Percentiles rank a stretch among this genome's conserved stretches.
These are phyloP conservation scores for Mesochorus sp. DNA, from an alignment of 2,888 invertebrate species.

Conservation along the genomic window DNA sequence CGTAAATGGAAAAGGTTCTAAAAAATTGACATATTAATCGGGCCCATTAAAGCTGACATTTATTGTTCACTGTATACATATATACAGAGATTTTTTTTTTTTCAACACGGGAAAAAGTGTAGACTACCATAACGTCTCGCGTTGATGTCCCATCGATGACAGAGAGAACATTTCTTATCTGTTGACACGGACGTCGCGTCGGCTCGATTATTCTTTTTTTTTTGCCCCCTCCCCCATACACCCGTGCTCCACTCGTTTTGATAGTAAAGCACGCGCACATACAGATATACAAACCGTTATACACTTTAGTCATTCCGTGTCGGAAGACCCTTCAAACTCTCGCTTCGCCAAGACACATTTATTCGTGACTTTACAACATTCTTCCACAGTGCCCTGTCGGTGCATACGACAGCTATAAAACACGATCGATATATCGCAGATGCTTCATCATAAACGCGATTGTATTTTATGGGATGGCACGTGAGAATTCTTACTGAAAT, in stretches of 20 bases:
- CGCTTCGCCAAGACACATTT: constrained; percentile 27
- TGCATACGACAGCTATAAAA: constrained; percentile 46
- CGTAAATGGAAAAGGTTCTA: too few relatives aligned
- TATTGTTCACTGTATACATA: neutral
- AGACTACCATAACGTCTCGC: neutral
- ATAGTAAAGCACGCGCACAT: constrained; percentile 30
- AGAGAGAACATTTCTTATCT: constrained; percentile 50
- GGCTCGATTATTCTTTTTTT: constrained; percentile 48
- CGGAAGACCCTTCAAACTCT: constrained; percentile 35
- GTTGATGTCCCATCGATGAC: constrained; percentile 37
- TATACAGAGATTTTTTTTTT: neutral
- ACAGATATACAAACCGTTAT: constrained; percentile 23
- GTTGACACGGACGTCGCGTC: constrained; percentile 57
- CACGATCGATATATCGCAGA: constrained; percentile 37
- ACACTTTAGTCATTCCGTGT: constrained; percentile 34
- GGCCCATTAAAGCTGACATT: neutral
- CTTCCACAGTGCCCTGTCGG: constrained; percentile 13
- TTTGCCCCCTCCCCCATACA: neutral
- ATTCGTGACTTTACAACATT: constrained; percentile 56
- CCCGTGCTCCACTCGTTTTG: constrained; percentile 10
- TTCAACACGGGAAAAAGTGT: constrained; percentile 1
- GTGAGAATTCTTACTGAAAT: neutral
- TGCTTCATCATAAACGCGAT: constrained; percentile 49
- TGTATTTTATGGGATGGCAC: constrained; percentile 3
- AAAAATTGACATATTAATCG: constrained; percentile 6